Evolutionary conservation across 2,888 invertebrate genomes (phyloP), one percentile per base, ranked within the genome.

Genomic region (Drosophila emarginata): DNA sequence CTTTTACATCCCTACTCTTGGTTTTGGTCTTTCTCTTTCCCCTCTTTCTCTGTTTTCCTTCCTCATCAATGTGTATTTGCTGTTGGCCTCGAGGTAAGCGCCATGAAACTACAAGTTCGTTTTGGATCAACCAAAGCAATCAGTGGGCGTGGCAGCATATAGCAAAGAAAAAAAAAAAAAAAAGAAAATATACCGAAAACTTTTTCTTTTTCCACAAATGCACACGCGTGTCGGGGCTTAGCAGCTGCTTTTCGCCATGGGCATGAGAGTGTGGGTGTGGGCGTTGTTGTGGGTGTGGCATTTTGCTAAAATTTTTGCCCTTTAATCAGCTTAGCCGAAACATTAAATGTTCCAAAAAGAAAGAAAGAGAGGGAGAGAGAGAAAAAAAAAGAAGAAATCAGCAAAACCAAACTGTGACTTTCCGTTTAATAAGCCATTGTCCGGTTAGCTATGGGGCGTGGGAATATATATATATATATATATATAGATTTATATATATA

Each of bases 241-340:
- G 72, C 80, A 72, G 79, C 67, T 73, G 74, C 65, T 69, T 78
- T 67, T 61, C 11, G 45, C 45, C 45, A 45, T 45, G 21, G 45
- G 45, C 45, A 45, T 11, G 21, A 26, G 39, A 39, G 39, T 5
- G 39, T 18, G 7, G 54, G 7, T 52, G 67, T 80, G 72, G 79
- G 82, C 67, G 78, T 76, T 66, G 39, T 51, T 54, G 63, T 67
- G 61, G 70, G 64, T 77, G 21, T 45, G 45, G 45, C 45, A 45
- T 45, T 80, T 78, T 80, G 67, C 61, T 62, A 67, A 76, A 66
- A 61, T 56, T 62, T 56, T 62, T 59, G 64, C 52, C 50, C 39
- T 80, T 84, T 80, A 80, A 79, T 78, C 85, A 80, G 85, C 81
- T 79, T 79, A 78, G 65, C 70, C 52, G 56, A 37, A 26, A 60